Evolutionary conservation across 2,888 invertebrate genomes (phyloP).

Genomic region (Cryptus armator): DNA sequence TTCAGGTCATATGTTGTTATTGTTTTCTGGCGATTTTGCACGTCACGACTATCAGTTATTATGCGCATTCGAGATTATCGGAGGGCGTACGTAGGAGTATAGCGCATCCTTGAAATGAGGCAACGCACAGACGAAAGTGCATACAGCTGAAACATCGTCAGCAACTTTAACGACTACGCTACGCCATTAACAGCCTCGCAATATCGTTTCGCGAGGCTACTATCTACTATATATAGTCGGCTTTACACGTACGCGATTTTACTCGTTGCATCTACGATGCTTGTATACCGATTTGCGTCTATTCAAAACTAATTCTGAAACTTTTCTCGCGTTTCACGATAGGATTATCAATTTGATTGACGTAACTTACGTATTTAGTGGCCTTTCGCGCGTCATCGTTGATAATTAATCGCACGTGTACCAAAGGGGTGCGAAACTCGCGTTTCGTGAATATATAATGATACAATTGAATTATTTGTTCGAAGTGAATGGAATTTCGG

Average conservation of each 20-base stretch:
- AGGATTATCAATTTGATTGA: slow-evolving; percentile 6
- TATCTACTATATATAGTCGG: slow-evolving; percentile 10
- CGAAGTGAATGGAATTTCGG: not conserved
- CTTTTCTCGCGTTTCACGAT: not conserved
- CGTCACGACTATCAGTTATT: slow-evolving; percentile 21
- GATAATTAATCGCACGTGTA: not conserved
- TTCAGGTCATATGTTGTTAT: too few relatives aligned
- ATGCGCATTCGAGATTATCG: slow-evolving; percentile 17
- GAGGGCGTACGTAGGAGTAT: not conserved
- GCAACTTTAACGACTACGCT: slow-evolving; percentile 50
- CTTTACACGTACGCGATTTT: slow-evolving; percentile 12
- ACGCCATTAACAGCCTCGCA: slow-evolving; percentile 52
- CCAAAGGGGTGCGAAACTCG: not conserved
- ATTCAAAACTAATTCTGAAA: not conserved
- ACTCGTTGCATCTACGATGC: slow-evolving; percentile 13
- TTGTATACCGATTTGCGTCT: not conserved
- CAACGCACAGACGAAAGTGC: not conserved
- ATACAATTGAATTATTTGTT: not conserved
- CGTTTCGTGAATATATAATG: not conserved
- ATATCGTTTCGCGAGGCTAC: slow-evolving; percentile 52
- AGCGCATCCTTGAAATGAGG: slow-evolving; percentile 21
- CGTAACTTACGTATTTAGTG: not conserved
- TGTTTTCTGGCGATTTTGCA: not conserved
- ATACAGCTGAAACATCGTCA: slow-evolving; percentile 25
- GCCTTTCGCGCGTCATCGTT: not conserved